Evolutionary conservation across 2,113 vertebrate species (phyloP).

Genomic region (Campylomormyrus numenius): DNA sequence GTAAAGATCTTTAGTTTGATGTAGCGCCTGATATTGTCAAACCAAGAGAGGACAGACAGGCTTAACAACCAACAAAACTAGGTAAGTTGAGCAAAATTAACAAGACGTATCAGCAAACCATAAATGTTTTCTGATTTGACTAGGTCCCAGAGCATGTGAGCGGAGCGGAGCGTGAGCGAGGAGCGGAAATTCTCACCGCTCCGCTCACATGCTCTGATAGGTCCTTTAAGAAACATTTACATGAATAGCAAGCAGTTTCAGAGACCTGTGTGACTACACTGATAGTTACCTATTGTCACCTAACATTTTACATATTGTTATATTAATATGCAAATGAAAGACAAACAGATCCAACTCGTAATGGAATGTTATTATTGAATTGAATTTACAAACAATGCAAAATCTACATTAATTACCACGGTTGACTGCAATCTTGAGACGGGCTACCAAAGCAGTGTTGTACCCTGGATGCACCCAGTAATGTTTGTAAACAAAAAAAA

Average conservation of each 20-base stretch:
- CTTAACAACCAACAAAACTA: background rate
- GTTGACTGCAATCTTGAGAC: background rate
- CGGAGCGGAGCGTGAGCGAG: no score
- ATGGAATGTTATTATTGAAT: background rate
- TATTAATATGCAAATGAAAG: background rate
- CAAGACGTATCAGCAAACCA: background rate
- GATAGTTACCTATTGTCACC: background rate
- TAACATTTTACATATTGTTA: background rate
- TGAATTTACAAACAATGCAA: background rate
- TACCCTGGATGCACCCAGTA: background rate
- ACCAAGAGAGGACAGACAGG: background rate
- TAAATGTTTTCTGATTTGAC: background rate
- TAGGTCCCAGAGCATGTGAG: no score
- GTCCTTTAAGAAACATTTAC: background rate
- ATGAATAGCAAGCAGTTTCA: background rate
- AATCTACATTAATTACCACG: background rate
- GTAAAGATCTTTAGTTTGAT: background rate
- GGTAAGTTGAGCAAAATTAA: background rate
- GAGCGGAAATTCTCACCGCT: no score
- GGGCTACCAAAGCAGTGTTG: background rate
- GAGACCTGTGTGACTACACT: background rate
- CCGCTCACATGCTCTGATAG: no score
- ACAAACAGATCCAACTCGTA: background rate
- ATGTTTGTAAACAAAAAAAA: background rate
- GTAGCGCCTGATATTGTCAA: background rate